phyloP scores from a whole-genome alignment of 2,888 invertebrate genomes.

The Drosophila ustulata region DNA sequence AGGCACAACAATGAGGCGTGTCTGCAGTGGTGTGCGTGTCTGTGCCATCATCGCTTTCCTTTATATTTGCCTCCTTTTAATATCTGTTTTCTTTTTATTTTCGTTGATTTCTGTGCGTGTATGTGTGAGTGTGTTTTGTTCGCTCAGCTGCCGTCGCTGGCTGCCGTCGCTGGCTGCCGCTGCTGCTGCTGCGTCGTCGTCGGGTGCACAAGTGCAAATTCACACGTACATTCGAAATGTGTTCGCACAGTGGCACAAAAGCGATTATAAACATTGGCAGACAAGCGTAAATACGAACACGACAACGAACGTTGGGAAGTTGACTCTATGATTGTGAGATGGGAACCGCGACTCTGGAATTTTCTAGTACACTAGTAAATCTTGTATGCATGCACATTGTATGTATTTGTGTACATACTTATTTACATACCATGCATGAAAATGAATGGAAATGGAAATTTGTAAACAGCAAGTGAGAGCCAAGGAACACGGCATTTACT shows the following conservation, averaged over 20 bases:
- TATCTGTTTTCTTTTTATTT: slow-evolving; percentile 69
- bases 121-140: slow-evolving; percentile 30
- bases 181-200: slow-evolving; percentile 19
- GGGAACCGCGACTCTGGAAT: slow-evolving; percentile 44
- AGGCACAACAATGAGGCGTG: slow-evolving; percentile 37
- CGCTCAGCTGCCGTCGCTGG: slow-evolving; percentile 35
- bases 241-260: slow-evolving; percentile 68
- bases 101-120: slow-evolving; percentile 42
- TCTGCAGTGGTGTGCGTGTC: slow-evolving; percentile 51
- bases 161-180: slow-evolving; percentile 31
- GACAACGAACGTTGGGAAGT: slow-evolving; percentile 26
- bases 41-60: slow-evolving; percentile 76
- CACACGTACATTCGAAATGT: slow-evolving; percentile 80
- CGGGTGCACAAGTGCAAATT: slow-evolving; percentile 80
- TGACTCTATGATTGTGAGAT: slow-evolving; percentile 7
- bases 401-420: slow-evolving; percentile 7
- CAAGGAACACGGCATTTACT: slow-evolving; percentile 14
- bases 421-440: slow-evolving; percentile 43
- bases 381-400: slow-evolving; percentile 20
- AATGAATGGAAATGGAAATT: slow-evolving; percentile 48
- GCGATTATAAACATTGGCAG: slow-evolving; percentile 35
- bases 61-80: slow-evolving; percentile 69
- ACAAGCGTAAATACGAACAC: slow-evolving; percentile 32
- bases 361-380: slow-evolving; percentile 37
- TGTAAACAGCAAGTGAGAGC: slow-evolving; percentile 44